A percentile compares a stretch with the other conserved stretches of the same genome.
phyloP scores from a whole-genome alignment of 2,797 vertebrate genomes.

The Pseudomugil gertrudae region DNA sequence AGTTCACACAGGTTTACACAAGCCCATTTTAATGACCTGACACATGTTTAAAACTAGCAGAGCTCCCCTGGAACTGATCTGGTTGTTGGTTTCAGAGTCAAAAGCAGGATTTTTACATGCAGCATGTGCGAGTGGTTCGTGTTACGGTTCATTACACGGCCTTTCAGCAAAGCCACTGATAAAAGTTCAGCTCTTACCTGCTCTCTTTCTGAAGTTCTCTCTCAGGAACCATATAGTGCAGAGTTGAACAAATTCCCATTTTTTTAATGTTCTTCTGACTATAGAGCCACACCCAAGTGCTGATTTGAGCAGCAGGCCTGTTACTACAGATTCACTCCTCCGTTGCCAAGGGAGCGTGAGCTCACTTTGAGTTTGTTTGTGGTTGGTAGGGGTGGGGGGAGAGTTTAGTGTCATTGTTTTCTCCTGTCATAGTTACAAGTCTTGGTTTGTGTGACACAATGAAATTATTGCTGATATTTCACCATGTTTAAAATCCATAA shows the following conservation, averaged over 20 bases:
- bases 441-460: conserved; percentile 36
- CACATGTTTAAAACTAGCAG: conserved; percentile 51
- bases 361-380: conserved; percentile 62
- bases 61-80: conserved; percentile 51
- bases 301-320: conserved; percentile 24
- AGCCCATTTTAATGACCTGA: conserved; percentile 30
- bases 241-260: conserved; percentile 38
- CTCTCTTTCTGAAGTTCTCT: conserved; percentile 28
- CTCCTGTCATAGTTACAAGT: conserved; percentile 60
- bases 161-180: conserved; percentile 34
- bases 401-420: conserved; percentile 24
- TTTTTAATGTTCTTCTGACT: conserved; percentile 33
- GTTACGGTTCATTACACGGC: conserved; percentile 45
- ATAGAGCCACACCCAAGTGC: conserved; percentile 52
- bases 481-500: conserved; percentile 14
- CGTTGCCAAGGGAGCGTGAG: conserved; percentile 58
- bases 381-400: conserved; percentile 37
- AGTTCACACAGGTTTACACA: conserved; percentile 27
- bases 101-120: conserved; percentile 51
- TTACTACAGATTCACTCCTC: conserved; percentile 26
- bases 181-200: conserved; percentile 61
- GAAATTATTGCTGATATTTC: conserved; percentile 27
- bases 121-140: conserved; percentile 51
- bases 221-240: neutral
- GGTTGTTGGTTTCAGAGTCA: conserved; percentile 42